These are phyloP conservation scores for Uromys caudimaculatus DNA, from an alignment of 2,797 vertebrate genomes.

Conservation along the genomic window DNA sequence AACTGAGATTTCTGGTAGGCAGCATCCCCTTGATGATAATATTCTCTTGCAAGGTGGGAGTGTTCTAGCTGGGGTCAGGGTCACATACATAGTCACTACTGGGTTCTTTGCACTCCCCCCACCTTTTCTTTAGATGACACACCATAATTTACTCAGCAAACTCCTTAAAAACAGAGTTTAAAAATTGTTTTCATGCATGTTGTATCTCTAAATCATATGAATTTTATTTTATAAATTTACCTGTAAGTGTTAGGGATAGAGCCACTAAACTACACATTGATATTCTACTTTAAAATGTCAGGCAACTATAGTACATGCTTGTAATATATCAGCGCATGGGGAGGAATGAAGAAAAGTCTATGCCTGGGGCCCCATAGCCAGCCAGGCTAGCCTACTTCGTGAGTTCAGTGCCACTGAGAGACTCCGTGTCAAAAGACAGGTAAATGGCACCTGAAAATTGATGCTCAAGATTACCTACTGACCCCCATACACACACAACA, in stretches of 20 bases:
- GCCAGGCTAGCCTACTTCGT: neutral
- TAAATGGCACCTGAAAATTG: neutral
- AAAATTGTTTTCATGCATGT: neutral
- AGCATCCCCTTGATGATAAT: neutral
- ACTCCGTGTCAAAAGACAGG: neutral
- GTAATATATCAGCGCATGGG: neutral
- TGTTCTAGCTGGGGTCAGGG: neutral
- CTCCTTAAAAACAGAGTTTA: constrained; percentile 6
- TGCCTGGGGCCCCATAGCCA: neutral
- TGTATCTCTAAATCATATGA: neutral
- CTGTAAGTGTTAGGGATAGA: neutral
- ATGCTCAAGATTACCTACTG: neutral
- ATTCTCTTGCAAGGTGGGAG: neutral
- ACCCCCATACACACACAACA: too few relatives aligned
- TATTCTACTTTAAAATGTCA: neutral
- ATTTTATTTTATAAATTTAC: constrained; percentile 17
- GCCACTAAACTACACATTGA: neutral
- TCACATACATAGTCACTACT: neutral
- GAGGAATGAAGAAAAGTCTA: neutral
- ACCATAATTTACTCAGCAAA: neutral
- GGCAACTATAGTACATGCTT: neutral
- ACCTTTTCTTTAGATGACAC: neutral
- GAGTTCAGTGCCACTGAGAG: neutral
- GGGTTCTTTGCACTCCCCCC: neutral
- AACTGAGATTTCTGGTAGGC: neutral